Percentiles rank a stretch among this genome's conserved stretches.
phyloP scores from a whole-genome alignment of 2,113 vertebrate genomes.

The Cynopterus brachyotis region DNA sequence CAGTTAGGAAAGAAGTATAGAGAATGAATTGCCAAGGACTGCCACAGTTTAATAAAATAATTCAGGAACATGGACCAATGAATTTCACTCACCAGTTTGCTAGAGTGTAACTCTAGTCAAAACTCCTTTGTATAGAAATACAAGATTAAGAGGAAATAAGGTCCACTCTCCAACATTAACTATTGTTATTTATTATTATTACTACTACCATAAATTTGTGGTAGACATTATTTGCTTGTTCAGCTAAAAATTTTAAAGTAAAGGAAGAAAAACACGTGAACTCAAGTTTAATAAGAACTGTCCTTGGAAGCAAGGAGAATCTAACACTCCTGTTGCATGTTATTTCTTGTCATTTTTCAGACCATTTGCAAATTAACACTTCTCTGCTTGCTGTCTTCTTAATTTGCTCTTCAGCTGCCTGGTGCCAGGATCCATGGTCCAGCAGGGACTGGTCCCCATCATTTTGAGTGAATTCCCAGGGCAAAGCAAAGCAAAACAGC shows the following conservation, averaged over 20 bases:
- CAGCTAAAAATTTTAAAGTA: neutral
- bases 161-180: neutral
- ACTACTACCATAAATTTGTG: neutral
- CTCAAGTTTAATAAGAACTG: neutral
- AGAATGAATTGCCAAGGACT: neutral
- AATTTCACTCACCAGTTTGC: neutral
- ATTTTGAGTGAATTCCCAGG: neutral
- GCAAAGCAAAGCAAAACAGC: neutral
- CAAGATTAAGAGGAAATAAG: neutral
- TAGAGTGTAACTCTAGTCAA: neutral
- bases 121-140: neutral
- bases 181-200: neutral
- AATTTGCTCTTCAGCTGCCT: neutral
- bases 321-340: neutral
- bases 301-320: neutral
- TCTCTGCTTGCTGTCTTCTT: neutral
- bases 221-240: neutral
- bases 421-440: neutral
- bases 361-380: neutral
- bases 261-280: neutral
- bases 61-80: neutral
- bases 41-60: neutral
- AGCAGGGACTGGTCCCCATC: neutral
- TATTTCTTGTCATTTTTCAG: neutral
- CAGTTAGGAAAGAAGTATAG: neutral